Percentiles rank a stretch among this genome's conserved stretches.
phyloP scores from a whole-genome alignment of 2,888 invertebrate genomes.

The Tribolium freemani region DNA sequence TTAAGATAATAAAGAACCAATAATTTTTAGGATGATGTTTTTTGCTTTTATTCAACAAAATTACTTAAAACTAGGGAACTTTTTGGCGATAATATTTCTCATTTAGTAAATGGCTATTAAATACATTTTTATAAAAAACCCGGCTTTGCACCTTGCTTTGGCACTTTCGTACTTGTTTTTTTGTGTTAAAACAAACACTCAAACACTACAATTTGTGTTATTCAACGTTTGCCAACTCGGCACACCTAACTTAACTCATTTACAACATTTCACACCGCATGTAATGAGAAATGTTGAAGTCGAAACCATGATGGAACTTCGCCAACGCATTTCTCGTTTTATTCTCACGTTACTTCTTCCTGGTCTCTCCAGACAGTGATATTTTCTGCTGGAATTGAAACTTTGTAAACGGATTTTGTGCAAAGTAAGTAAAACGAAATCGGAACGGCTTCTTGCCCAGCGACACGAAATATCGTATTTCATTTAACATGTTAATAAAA shows the following conservation, averaged over 20 bases:
- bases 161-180: background rate
- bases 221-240: background rate
- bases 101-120: too few relatives aligned
- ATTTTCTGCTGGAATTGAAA: slow-evolving; percentile 3
- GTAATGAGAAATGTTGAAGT: background rate
- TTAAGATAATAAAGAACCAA: too few relatives aligned
- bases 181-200: background rate
- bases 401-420: slow-evolving; percentile 7
- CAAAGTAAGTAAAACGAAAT: background rate
- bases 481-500: too few relatives aligned
- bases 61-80: too few relatives aligned
- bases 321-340: background rate
- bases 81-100: too few relatives aligned
- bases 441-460: slow-evolving; percentile 7
- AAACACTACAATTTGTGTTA: background rate
- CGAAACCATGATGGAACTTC: background rate
- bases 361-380: background rate
- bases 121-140: too few relatives aligned
- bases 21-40: too few relatives aligned
- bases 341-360: background rate
- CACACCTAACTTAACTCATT: background rate
- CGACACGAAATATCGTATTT: background rate
- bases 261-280: background rate
- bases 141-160: too few relatives aligned
- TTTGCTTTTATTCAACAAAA: too few relatives aligned